Base-by-base conservation (phyloP, 2,888 invertebrate genomes). In the Aethes cnicana region DNA sequence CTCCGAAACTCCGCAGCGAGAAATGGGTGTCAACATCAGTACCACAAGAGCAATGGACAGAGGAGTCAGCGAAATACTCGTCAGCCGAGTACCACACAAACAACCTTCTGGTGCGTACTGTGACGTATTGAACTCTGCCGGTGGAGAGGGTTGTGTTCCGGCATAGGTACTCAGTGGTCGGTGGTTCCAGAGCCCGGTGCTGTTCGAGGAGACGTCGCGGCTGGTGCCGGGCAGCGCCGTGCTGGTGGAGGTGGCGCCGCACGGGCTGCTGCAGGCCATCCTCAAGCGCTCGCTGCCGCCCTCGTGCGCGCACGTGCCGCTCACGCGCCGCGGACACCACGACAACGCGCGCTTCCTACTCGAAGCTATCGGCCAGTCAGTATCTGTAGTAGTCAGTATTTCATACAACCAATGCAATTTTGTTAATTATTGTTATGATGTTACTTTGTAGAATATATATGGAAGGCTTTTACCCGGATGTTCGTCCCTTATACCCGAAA, bases 231-330 rank as follows among this genome's bases (percentile, higher is more conserved):
- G 91, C 4, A 92, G 95, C 68, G 95, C 96, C 0, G 86, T 96
- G n/a, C 90, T 93, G 1, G 92, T 97, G 39, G 97, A 97, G 79
- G 92, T 97, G 53, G 96, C 96, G 0, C 97, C 97, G 0, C 97
- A 97, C 64, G 94, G 95, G 16, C 86, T 97, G 12, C 87, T 97
- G 14, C 96, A 96, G 76, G 94, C 96, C 0, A 95, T 97, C 58
- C 77, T 97, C 5, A 94, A 94, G 68, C 89, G 95, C 49, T 94
- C 95, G 0, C 83, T 95, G 36, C 70, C 91, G n/a, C 90, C n/a
- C n/a, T n/a, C 91, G 3, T 92, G 93, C 54, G 90, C 89, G 0
- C 94, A 95, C 66, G 86, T 96, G 41, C 91, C 95, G 0, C 78
- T 97, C 2, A 95, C 95, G 56, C 93, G 93, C 65, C 88, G 94